phyloP scores from a whole-genome alignment of 1,140 invertebrate genomes.

The Pseudobourletiella spinata region DNA sequence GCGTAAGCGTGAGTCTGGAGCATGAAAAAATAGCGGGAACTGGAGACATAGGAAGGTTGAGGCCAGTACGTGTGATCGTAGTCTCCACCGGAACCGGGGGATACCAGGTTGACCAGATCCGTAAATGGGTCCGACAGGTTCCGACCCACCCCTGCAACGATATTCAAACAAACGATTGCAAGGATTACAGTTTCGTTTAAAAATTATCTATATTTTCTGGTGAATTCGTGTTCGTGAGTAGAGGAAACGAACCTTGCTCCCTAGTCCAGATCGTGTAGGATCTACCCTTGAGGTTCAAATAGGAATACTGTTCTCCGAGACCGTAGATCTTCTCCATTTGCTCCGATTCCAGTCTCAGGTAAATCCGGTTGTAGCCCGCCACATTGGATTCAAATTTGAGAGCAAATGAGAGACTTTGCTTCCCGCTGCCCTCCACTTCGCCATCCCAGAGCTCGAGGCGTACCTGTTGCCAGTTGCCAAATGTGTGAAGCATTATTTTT shows the following conservation, averaged over 20 bases:
- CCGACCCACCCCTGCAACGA: conserved; percentile 30
- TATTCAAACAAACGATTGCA: too few species aligned
- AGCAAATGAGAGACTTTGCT: too few species aligned
- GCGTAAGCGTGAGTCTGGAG: not conserved
- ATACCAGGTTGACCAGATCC: conserved; percentile 37
- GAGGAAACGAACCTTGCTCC: too few species aligned
- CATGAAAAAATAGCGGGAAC: conserved; percentile 8
- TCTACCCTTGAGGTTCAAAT: conserved; percentile 38
- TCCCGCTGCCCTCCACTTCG: too few species aligned
- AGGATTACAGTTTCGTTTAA: too few species aligned
- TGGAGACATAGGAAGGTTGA: conserved; percentile 40
- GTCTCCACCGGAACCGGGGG: conserved; percentile 39
- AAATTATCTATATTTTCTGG: too few species aligned
- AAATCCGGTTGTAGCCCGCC: conserved; percentile 2
- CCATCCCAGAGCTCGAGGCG: too few species aligned
- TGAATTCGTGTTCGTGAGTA: too few species aligned
- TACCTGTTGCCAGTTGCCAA: too few species aligned
- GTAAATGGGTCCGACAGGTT: conserved; percentile 32
- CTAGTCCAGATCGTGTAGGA: conserved; percentile 40
- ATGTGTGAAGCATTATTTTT: too few species aligned
- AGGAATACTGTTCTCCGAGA: conserved; percentile 40
- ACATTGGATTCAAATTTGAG: too few species aligned
- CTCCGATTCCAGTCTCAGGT: not conserved
- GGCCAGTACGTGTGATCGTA: conserved; percentile 44
- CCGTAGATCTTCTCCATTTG: conserved; percentile 38